These are phyloP conservation scores for Synanthedon vespiformis DNA, from an alignment of 2,888 invertebrate species.

Conservation along the genomic window DNA sequence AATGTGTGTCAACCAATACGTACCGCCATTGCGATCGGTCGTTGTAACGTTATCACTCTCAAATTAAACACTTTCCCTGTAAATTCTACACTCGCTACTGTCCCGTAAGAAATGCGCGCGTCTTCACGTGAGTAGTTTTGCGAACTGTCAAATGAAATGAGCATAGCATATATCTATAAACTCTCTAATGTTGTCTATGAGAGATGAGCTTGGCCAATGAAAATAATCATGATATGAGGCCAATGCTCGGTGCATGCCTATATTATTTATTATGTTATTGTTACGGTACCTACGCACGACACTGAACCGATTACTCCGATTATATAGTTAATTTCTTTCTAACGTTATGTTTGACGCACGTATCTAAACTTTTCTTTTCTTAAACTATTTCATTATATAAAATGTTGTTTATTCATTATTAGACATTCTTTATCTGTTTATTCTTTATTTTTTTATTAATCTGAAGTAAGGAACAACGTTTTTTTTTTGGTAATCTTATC, in stretches of 20 bases:
- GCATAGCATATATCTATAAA: background rate
- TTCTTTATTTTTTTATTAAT: no score
- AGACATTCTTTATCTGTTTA: no score
- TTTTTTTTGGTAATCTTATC: no score
- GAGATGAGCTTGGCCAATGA: background rate
- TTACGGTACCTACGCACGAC: no score
- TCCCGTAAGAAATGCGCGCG: background rate
- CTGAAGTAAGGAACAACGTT: no score
- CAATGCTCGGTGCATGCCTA: background rate
- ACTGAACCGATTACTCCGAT: no score
- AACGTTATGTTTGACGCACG: no score
- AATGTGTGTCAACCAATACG: slow-evolving; percentile 7
- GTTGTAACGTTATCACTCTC: background rate
- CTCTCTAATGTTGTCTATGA: background rate
- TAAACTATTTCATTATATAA: no score
- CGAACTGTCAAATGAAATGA: background rate
- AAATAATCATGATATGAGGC: background rate
- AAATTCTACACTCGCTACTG: background rate
- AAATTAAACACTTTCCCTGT: background rate
- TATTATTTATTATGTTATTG: no score
- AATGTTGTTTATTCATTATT: no score
- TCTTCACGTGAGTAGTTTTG: background rate
- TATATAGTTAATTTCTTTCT: no score
- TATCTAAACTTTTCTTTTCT: no score
- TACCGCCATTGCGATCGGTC: background rate